Percentiles rank a stretch among this genome's conserved stretches.
phyloP scores from a whole-genome alignment of 2,797 vertebrate genomes.

The Moxostoma hubbsi region DNA sequence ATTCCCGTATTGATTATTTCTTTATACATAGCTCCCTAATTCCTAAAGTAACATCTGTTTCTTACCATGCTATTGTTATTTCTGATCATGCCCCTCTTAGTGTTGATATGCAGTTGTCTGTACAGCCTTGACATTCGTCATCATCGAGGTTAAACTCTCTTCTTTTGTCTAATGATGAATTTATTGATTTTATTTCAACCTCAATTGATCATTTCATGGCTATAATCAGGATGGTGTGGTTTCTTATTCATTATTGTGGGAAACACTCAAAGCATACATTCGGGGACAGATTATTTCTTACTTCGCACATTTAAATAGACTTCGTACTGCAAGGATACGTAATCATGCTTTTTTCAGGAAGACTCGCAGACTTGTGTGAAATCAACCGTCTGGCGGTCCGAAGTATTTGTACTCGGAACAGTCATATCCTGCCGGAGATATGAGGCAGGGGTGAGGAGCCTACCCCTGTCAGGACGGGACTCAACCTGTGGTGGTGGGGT shows the following conservation, averaged over 20 bases:
- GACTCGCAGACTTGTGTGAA: too few relatives aligned
- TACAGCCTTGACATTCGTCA: background rate
- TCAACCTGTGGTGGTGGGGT: too few relatives aligned
- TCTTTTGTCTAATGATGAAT: background rate
- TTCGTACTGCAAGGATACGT: background rate
- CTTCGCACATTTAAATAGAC: background rate
- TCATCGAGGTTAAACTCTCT: background rate
- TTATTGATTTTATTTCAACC: background rate
- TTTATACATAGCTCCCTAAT: constrained; percentile 3
- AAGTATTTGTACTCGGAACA: too few relatives aligned
- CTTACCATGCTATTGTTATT: background rate
- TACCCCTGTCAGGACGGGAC: too few relatives aligned
- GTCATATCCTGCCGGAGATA: too few relatives aligned
- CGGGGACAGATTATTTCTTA: background rate
- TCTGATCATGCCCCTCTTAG: background rate
- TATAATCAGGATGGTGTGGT: background rate
- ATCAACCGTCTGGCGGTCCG: too few relatives aligned
- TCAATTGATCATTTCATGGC: too few relatives aligned
- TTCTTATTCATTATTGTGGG: background rate
- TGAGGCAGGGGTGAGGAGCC: too few relatives aligned
- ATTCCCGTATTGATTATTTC: background rate
- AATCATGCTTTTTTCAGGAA: too few relatives aligned
- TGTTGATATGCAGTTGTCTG: background rate
- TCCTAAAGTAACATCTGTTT: background rate
- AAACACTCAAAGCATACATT: background rate